Evolutionary conservation across 2,888 invertebrate genomes (phyloP).

Genomic region (Encarsia formosa): DNA sequence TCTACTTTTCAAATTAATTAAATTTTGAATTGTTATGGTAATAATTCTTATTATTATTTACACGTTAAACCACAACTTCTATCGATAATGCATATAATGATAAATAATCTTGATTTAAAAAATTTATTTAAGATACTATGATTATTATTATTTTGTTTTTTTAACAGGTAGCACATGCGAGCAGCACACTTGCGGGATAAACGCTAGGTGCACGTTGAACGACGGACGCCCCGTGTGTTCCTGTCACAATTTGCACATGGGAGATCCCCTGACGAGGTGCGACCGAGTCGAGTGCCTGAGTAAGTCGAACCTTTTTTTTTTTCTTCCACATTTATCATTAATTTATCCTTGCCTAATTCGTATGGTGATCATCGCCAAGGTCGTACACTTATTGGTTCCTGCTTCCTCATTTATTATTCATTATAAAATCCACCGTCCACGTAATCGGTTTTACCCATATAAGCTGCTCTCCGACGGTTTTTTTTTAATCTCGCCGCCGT

Average conservation of each 20-base stretch:
- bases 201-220: constrained; percentile 50
- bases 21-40: too few relatives aligned
- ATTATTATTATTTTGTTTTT: not conserved
- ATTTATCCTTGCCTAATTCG: too few relatives aligned
- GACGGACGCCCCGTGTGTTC: constrained; percentile 77
- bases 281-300: constrained; percentile 70
- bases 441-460: not conserved
- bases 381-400: too few relatives aligned
- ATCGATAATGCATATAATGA: not conserved
- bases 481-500: too few relatives aligned
- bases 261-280: constrained; percentile 73
- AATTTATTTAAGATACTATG: not conserved
- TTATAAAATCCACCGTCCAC: not conserved
- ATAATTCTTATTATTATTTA: too few relatives aligned
- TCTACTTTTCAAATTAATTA: too few relatives aligned
- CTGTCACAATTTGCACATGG: constrained; percentile 73
- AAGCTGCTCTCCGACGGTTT: too few relatives aligned
- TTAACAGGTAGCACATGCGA: too few relatives aligned
- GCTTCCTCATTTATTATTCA: constrained; percentile 5
- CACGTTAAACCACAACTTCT: too few relatives aligned
- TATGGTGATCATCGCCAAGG: too few relatives aligned
- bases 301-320: constrained; percentile 46
- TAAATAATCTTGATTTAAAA: not conserved
- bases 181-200: constrained; percentile 47
- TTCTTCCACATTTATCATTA: not conserved